Evolutionary conservation across 2,797 vertebrate genomes (phyloP), one percentile per base, ranked within the genome.

Genomic region (Neomorphus geoffroyi): DNA sequence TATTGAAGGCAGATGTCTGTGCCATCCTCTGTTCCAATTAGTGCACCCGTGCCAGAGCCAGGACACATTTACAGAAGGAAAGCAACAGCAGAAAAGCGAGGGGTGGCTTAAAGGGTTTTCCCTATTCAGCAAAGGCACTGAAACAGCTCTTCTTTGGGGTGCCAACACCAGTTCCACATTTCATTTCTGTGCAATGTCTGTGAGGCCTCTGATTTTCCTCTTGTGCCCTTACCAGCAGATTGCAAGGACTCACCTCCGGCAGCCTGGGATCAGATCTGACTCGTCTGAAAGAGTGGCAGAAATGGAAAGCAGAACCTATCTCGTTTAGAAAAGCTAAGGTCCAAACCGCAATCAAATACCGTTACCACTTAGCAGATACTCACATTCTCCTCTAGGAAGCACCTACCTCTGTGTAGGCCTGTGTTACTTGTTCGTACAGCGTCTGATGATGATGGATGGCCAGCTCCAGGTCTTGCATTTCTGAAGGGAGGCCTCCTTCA

Each of bases 371-470:
- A 72, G 53, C 51, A 81, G 71, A 64, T 13, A 73, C 33, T 73
- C 46, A 28, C 26, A 24, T 46, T 50, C 48, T 74, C 78, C 46
- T 66, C 72, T 67, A 58, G 65, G 48, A 90, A 93, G 33, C 37
- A 95, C 98, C 96, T 94, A 99, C 99, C 98, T 99, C 99, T 4
- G 99, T 98, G 96, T 99, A 99, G 21, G 99, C 99, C 97, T 99
- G 99, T 11, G 99, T 99, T 91, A 99, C 99, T 97, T 99, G 99
- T 96, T 99, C 99, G 6, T 99, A 99, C 62, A 99, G 98, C 45
- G 99, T 98, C 97, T 99, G 99, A 96, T 99, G 99, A 69, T 99
- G 99, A 95, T 99, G 99, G 96, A 99, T 99, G 80, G 99, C 99
- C 94, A 99, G 88, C 96, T 99, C 99, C 95, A 99, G 98, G 94